Evolutionary conservation across 2,888 invertebrate genomes (phyloP).

Genomic region (Ferrisia virgata): DNA sequence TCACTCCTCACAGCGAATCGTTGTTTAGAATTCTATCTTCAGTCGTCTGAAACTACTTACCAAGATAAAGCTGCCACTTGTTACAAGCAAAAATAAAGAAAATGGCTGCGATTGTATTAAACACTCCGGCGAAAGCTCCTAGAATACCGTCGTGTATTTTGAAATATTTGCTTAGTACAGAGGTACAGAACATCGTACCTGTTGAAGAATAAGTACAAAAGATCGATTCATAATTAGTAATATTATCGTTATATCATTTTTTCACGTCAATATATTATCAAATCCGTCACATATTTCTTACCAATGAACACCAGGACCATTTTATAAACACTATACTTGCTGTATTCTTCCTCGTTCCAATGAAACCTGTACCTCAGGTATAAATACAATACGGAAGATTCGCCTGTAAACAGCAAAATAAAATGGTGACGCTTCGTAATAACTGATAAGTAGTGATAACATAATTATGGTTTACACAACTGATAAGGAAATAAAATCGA

Average conservation of each 20-base stretch:
- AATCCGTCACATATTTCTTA: background rate
- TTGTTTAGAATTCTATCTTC: no score
- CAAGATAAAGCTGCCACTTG: conserved; percentile 47
- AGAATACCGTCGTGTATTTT: conserved; percentile 49
- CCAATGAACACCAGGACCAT: conserved; percentile 48
- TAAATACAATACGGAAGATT: conserved; percentile 48
- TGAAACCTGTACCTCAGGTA: conserved; percentile 48
- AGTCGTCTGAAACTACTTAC: conserved; percentile 39
- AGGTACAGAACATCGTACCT: conserved; percentile 49
- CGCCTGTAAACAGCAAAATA: conserved; percentile 46
- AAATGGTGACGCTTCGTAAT: no score
- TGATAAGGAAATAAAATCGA: background rate
- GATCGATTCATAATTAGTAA: no score
- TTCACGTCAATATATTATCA: no score
- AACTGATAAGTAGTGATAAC: no score
- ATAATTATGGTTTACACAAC: no score
- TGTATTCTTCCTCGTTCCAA: conserved; percentile 48
- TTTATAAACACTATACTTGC: conserved; percentile 47
- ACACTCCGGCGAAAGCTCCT: conserved; percentile 48
- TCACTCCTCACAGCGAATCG: no score
- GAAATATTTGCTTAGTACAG: conserved; percentile 48
- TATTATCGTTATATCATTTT: no score
- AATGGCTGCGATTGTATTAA: conserved; percentile 43
- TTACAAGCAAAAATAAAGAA: conserved; percentile 45
- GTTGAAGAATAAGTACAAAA: background rate